Conservation (phyloP, 2,113 vertebrate species). For the Malurus elegans region DNA sequence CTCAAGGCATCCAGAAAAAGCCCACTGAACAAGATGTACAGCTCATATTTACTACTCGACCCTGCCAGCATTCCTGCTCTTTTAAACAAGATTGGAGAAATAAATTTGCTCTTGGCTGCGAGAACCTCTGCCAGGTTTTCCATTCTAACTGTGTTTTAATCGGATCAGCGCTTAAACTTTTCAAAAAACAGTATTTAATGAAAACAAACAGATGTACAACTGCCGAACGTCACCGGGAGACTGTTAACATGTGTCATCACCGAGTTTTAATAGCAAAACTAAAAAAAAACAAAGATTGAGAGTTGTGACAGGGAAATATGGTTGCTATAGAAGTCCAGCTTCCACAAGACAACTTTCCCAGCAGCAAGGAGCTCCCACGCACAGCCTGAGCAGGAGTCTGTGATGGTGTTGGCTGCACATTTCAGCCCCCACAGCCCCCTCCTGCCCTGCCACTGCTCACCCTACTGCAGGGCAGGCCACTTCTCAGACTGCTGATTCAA, state of each 20-base stretch:
- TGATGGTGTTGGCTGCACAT: accelerated
- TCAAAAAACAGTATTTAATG: slow-evolving; percentile 29
- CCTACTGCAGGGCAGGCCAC: not conserved
- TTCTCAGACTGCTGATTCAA: not conserved
- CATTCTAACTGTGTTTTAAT: slow-evolving; percentile 28
- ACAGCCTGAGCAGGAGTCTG: accelerated
- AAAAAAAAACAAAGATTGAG: not conserved
- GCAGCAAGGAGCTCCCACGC: not conserved
- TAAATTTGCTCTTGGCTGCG: slow-evolving; percentile 36
- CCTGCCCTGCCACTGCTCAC: not conserved
- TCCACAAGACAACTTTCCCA: not conserved
- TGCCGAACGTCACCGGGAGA: not conserved
- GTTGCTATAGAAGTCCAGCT: slow-evolving; percentile 27
- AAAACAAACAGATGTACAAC: slow-evolving; percentile 48
- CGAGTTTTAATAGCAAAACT: slow-evolving; percentile 19
- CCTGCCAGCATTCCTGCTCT: slow-evolving; percentile 11
- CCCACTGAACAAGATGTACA: not conserved
- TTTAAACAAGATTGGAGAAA: slow-evolving; percentile 38
- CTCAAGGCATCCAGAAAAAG: slow-evolving; percentile 25
- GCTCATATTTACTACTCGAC: slow-evolving; percentile 17
- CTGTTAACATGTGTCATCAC: slow-evolving; percentile 36
- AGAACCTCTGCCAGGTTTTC: slow-evolving; percentile 30
- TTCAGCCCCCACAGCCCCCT: not conserved
- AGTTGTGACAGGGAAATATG: not conserved
- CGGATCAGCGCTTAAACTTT: slow-evolving; percentile 7